phyloP scores from a whole-genome alignment of 2,888 invertebrate species.

The Drosophila falleni region DNA sequence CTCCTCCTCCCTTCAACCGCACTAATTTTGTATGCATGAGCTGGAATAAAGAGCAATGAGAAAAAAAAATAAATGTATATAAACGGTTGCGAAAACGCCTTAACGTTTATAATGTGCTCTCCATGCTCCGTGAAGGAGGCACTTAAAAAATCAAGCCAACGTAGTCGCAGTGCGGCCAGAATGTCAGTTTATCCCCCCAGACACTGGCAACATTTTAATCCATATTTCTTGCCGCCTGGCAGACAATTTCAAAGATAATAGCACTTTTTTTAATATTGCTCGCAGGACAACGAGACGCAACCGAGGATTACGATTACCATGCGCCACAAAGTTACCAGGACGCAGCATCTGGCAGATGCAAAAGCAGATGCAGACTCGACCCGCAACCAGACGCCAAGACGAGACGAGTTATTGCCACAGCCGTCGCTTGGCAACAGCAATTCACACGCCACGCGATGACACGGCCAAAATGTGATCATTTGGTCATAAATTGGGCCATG shows the following conservation, averaged over 20 bases:
- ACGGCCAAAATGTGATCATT: conserved; percentile 67
- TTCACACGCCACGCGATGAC: conserved; percentile 64
- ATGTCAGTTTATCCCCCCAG: conserved; percentile 21
- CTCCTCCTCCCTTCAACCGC: conserved; percentile 12
- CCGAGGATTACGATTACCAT: conserved; percentile 67
- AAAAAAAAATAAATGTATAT: conserved; percentile 29
- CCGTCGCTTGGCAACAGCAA: conserved; percentile 46
- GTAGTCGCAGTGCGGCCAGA: conserved; percentile 39
- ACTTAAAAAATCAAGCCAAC: conserved; percentile 78
- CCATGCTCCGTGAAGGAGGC: conserved; percentile 45
- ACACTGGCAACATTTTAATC: conserved; percentile 80
- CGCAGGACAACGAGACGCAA: conserved; percentile 41
- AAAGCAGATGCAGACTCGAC: conserved; percentile 4
- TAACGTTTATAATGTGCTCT: conserved; percentile 68
- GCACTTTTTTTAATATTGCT: conserved; percentile 53
- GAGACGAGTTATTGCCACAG: conserved; percentile 65
- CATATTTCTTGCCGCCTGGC: conserved; percentile 81
- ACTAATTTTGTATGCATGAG: conserved; percentile 83
- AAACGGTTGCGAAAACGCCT: conserved; percentile 58
- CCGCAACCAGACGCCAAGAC: conserved; percentile 8
- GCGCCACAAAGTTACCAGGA: conserved; percentile 57
- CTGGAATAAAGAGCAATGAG: conserved; percentile 65
- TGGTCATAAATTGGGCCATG: conserved; percentile 67
- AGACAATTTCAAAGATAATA: conserved; percentile 84
- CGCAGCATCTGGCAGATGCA: conserved; percentile 43